Base-by-base conservation (phyloP, 2,797 vertebrate species). In the Cossypha niveicapilla region DNA sequence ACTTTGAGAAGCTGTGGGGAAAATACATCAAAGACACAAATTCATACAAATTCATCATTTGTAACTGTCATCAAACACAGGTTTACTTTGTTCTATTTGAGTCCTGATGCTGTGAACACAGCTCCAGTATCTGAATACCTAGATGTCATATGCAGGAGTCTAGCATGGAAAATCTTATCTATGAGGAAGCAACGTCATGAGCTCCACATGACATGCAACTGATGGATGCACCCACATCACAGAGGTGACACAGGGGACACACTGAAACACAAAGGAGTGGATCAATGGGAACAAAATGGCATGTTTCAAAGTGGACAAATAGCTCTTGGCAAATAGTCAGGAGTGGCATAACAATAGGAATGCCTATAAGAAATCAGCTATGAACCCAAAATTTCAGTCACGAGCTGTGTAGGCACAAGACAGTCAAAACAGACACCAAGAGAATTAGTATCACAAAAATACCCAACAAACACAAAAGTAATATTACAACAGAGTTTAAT, bases 201-300 rank as follows among this genome's bases (percentile, higher is more conserved):
- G 35, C 25, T 85, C 72, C 90, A 89, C 78, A n/a, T 94, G 96
- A 95, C 83, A 88, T 1, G 0, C 76, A 96, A 89, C 90, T 93
- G 86, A 92, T 91, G 88, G 81, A 90, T 89, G 81, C 3, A 1
- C 35, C 61, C 53, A 21, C 65, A 53, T 83, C 84, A 88, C 58
- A 89, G 84, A 85, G 95, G 95, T 96, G 92, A 96, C 86, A 83
- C 66, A 93, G 86, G 44, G 95, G 93, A 86, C 94, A 92, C 87
- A 82, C 30, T 53, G 74, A 86, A 95, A 83, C 81, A 93, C 61
- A 94, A 92, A 94, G 47, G 58, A 94, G 13, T 56, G 47, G 85
- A 96, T 95, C 95, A 95, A 96, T 96, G 35, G 72, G 65, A 93
- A 87, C 86, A 94, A 92, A 96, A 87, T 63, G 35, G 66, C 86